Conservation (phyloP, 2,888 invertebrate species). For the Chymomyza amoena region DNA sequence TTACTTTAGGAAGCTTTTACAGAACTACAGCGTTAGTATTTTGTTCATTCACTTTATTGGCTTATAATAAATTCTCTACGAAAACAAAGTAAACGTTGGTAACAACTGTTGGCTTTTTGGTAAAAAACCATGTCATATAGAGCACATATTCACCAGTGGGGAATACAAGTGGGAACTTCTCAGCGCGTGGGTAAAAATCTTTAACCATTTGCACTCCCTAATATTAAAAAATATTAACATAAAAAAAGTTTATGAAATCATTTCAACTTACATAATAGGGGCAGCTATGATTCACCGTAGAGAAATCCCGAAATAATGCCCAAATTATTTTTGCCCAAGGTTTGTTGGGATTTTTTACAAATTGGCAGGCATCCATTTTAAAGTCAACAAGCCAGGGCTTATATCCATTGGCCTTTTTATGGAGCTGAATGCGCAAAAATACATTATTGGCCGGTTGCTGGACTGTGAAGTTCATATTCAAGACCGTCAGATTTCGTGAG, state of each 20-base stretch:
- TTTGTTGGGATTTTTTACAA: background rate
- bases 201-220: background rate
- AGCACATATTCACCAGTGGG: background rate
- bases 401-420: constrained; percentile 15
- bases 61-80: background rate
- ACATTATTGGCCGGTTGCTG: constrained; percentile 10
- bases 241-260: no score
- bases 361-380: background rate
- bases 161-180: background rate
- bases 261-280: background rate
- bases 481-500: background rate
- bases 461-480: background rate
- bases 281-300: background rate
- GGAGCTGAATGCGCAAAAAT: background rate
- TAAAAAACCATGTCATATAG: background rate
- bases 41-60: no score
- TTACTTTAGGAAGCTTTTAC: no score
- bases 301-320: background rate
- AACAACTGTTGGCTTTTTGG: background rate
- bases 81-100: background rate
- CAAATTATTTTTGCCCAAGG: background rate
- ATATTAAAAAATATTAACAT: background rate
- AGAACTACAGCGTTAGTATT: no score
- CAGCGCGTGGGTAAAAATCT: background rate
- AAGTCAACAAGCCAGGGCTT: constrained; percentile 1